phyloP scores from a whole-genome alignment of 2,113 vertebrate genomes.

The Pachyramphus minor region DNA sequence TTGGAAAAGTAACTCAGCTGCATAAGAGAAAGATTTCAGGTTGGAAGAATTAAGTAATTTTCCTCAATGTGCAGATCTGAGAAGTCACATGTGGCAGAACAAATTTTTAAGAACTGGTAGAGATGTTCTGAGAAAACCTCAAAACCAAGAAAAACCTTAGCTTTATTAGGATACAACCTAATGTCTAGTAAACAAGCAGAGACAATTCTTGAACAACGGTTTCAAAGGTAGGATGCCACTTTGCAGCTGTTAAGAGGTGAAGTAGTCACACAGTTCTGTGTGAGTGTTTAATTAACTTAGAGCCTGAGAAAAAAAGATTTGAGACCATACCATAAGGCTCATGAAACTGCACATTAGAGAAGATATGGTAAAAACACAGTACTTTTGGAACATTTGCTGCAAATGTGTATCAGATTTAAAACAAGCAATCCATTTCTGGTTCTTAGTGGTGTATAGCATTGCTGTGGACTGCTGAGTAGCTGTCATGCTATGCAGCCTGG shows the following conservation, averaged over 20 bases:
- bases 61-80: background rate
- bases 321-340: background rate
- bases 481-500: conserved; percentile 34
- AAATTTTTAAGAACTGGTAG: background rate
- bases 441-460: background rate
- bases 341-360: background rate
- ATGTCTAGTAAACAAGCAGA: background rate
- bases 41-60: background rate
- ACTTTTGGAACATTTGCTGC: background rate
- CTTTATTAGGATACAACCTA: background rate
- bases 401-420: conserved; percentile 24
- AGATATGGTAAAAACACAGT: background rate
- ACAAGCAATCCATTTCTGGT: background rate
- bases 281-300: background rate
- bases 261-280: background rate
- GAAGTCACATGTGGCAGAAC: background rate
- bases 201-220: background rate
- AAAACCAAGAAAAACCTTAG: background rate
- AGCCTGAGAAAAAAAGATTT: background rate
- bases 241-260: background rate
- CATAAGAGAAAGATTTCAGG: background rate
- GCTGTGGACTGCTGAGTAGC: background rate
- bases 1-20: background rate
- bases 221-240: background rate
- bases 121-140: background rate